Percentiles rank a stretch among this genome's conserved stretches.
These are phyloP conservation scores for Linnaemya tessellans DNA, from an alignment of 2,888 invertebrate species.

Conservation along the genomic window DNA sequence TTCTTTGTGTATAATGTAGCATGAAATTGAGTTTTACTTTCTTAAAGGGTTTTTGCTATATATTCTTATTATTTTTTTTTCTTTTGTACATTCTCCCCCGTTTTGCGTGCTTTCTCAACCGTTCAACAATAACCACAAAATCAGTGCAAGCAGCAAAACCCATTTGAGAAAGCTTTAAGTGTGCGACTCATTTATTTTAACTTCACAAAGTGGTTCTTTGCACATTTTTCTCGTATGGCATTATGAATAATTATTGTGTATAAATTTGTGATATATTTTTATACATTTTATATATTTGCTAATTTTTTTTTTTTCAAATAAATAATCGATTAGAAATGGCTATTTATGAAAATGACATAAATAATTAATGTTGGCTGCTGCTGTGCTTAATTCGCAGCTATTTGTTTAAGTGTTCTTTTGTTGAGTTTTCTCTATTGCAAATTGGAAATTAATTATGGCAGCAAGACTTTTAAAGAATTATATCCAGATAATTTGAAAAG, in stretches of 20 bases:
- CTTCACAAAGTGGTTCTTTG: slow-evolving; percentile 28
- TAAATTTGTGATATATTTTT: slow-evolving; percentile 17
- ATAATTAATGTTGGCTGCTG: not conserved
- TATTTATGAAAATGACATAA: slow-evolving; percentile 7
- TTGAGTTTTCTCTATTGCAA: slow-evolving; percentile 10
- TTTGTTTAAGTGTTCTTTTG: not conserved
- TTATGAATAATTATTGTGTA: slow-evolving; percentile 22
- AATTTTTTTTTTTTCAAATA: not conserved
- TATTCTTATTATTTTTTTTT: not conserved
- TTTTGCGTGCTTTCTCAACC: not conserved
- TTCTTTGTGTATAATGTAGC: slow-evolving; percentile 50
- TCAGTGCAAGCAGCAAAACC: not conserved
- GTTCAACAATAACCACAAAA: slow-evolving; percentile 6
- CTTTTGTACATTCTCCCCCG: not conserved
- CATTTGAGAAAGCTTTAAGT: slow-evolving; percentile 16
- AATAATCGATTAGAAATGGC: not conserved
- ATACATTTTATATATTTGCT: not conserved
- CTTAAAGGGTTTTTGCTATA: not conserved
- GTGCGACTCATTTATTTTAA: slow-evolving; percentile 54
- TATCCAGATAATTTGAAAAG: slow-evolving; percentile 20
- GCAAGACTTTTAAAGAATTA: not conserved
- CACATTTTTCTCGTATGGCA: not conserved
- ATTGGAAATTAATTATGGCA: slow-evolving; percentile 50
- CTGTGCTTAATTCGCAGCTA: not conserved
- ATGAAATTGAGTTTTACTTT: slow-evolving; percentile 60